Evolutionary conservation across 2,888 invertebrate genomes (phyloP), one percentile per base, ranked within the genome.

Genomic region (Xylota sylvarum): DNA sequence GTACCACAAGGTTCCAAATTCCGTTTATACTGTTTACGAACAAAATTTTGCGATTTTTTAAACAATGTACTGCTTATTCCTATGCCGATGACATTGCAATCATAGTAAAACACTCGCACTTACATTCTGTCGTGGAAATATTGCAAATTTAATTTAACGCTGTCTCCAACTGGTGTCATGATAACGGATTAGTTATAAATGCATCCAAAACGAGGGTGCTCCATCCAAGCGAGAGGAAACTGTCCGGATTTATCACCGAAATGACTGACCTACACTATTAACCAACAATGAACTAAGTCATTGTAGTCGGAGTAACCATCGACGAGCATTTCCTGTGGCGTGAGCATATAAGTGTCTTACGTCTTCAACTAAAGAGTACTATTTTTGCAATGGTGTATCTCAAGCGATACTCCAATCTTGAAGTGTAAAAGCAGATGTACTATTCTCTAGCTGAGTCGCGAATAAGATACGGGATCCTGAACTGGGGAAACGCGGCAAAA

Each of bases 81-180:
- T 56, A 56, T 46, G 55, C 48, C 2, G 30, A 55, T 52, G 55
- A 56, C 14, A 55, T 69, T 1, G 67, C 40, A 4, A 69, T 69
- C 2, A 40, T 69, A 5, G 55, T 69, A 0, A 69, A 55, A 9
- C 55, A n/a, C 14, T 55, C 14, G 23, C 10, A 67, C 19, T 35
- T 32, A n/a, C 7, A 40, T 4, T 12, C 2, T n/a, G 64, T 30
- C 10, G 32, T 64, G 12, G 5, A 46, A 30, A 48, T 64, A 64
- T 10, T 64, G 48, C 64, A 64, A 17, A 19, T 35, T 0, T 48
- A 65, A 23, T 50, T 65, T 5, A 50, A 65, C 12, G 48, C 48
- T 23, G 35, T 37, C 6, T 50, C 65, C 0, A 7, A 65, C 7
- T 65, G 35, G 50, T 50, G 65, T n/a, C 35, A 50, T 23, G 65